Evolutionary conservation across 2,113 vertebrate genomes (phyloP).

Genomic region (Vombatus ursinus): DNA sequence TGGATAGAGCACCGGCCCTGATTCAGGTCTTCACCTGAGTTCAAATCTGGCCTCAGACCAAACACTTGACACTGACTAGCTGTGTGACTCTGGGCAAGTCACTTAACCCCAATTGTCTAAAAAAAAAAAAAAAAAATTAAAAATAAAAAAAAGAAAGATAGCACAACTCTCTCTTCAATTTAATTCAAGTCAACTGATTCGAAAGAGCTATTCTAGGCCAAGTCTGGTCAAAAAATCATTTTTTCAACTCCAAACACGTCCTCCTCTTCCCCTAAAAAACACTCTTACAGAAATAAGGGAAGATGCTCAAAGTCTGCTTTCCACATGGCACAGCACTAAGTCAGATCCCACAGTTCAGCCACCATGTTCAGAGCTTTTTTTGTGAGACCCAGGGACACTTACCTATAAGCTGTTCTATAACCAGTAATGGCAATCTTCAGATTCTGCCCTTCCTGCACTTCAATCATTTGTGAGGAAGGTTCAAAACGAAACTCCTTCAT

Average conservation of each 20-base stretch:
- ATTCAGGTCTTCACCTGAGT: too few species aligned
- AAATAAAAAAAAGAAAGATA: too few species aligned
- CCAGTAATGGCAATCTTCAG: constrained; percentile 93
- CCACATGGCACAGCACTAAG: rapidly evolving
- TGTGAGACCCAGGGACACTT: neutral
- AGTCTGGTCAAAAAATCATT: neutral
- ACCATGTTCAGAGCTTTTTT: neutral
- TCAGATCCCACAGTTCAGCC: rapidly evolving
- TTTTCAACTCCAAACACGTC: rapidly evolving
- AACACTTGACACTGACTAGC: too few species aligned
- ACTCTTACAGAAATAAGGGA: neutral
- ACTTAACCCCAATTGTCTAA: too few species aligned
- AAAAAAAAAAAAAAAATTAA: too few species aligned
- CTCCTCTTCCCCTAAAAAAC: neutral
- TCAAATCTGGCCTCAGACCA: too few species aligned
- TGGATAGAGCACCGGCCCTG: too few species aligned
- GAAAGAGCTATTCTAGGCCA: neutral
- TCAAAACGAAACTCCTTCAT: constrained; percentile 99
- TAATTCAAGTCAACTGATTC: neutral
- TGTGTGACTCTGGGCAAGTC: too few species aligned
- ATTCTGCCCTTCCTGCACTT: constrained; percentile 95
- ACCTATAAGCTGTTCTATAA: constrained; percentile 95
- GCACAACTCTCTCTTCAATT: neutral
- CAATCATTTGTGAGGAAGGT: constrained; percentile 97
- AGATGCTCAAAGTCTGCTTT: neutral